Conservation (phyloP, 2,113 vertebrate species). For the Clarias gariepinus region DNA sequence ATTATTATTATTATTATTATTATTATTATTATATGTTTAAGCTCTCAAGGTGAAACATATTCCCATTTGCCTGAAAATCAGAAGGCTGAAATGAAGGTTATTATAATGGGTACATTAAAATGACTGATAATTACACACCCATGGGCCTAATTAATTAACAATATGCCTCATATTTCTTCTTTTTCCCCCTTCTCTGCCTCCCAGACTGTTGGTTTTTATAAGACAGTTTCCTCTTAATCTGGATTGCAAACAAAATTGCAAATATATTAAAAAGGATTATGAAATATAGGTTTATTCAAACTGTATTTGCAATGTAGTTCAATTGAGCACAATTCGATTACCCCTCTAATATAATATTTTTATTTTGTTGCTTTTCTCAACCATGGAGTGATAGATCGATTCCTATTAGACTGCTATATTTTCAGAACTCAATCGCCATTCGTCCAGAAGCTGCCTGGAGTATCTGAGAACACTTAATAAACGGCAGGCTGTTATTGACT, state of each 20-base stretch:
- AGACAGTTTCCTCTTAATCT: constrained; percentile 25
- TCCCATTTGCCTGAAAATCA: constrained; percentile 2
- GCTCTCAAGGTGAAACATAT: background rate
- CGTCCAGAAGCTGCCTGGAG: constrained; percentile 62
- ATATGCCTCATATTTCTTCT: background rate
- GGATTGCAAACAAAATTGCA: constrained; percentile 36
- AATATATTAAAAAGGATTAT: constrained; percentile 39
- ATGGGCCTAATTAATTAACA: constrained; percentile 26
- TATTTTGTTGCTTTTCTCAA: constrained; percentile 49
- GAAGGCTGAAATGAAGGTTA: background rate
- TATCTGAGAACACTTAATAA: constrained; percentile 69
- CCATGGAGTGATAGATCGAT: constrained; percentile 48
- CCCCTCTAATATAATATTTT: constrained; percentile 47
- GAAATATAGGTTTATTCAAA: constrained; percentile 31
- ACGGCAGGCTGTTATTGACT: constrained; percentile 72
- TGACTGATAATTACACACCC: constrained; percentile 8
- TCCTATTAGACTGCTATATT: constrained; percentile 52
- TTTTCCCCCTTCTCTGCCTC: background rate
- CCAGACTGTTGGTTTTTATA: constrained; percentile 18
- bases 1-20: too few relatives aligned
- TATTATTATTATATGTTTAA: background rate
- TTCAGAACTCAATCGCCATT: constrained; percentile 51
- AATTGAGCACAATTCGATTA: constrained; percentile 49
- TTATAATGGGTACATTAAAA: constrained; percentile 9
- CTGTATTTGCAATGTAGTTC: constrained; percentile 39